Evolutionary conservation across 2,888 invertebrate genomes (phyloP).

Genomic region (Sabatieria punctata): DNA sequence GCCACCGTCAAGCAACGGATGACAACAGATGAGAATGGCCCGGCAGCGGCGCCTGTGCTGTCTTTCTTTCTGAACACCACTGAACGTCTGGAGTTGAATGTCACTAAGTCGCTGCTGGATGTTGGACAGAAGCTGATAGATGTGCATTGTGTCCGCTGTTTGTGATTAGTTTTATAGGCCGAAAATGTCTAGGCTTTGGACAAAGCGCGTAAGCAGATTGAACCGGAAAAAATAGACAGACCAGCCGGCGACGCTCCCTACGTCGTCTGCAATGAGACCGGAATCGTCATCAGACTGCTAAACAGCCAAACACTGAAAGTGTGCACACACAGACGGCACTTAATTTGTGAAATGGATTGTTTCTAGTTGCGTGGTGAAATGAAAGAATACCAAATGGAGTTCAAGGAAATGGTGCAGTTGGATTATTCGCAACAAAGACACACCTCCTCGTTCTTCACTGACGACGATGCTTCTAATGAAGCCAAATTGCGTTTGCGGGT

Average conservation of each 20-base stretch:
- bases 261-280: background rate
- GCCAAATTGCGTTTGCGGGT: background rate
- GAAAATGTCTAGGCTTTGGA: background rate
- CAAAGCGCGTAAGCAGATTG: background rate
- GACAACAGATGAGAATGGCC: no score
- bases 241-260: background rate
- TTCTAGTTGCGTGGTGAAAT: no score
- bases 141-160: slow-evolving; percentile 19
- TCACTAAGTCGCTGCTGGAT: slow-evolving; percentile 63
- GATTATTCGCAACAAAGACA: no score
- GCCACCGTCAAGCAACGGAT: no score
- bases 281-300: background rate
- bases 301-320: background rate
- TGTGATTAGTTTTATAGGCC: background rate
- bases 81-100: slow-evolving; percentile 56
- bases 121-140: slow-evolving; percentile 60
- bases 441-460: no score
- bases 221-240: background rate
- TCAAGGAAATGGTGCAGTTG: no score
- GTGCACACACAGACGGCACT: no score
- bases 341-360: no score
- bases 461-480: no score
- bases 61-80: slow-evolving; percentile 41
- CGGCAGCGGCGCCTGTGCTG: no score
- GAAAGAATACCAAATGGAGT: no score